phyloP scores from a whole-genome alignment of 2,113 vertebrate genomes.

The Cyphomyrus discorhynchus region DNA sequence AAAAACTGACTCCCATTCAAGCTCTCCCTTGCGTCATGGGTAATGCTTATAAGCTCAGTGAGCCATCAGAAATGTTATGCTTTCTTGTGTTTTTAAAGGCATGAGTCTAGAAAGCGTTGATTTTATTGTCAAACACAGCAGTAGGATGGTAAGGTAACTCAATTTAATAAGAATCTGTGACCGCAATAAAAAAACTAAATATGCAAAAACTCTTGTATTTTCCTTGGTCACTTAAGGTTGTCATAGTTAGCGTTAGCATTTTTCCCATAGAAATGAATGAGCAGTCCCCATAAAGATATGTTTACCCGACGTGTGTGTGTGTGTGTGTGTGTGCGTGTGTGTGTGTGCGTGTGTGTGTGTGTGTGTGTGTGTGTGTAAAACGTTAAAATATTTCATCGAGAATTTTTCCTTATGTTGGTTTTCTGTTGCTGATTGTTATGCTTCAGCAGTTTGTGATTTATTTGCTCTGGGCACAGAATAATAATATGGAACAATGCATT shows the following conservation, averaged over 20 bases:
- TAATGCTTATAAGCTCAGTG: background rate
- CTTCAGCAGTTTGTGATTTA: background rate
- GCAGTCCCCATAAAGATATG: too few species aligned
- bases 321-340: too few species aligned
- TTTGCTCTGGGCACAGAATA: background rate
- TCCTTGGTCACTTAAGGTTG: too few species aligned
- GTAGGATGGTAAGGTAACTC: background rate
- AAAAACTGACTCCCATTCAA: background rate
- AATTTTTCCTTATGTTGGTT: background rate
- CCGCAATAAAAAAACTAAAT: too few species aligned
- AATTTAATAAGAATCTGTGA: too few species aligned
- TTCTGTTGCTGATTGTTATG: background rate
- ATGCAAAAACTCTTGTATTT: too few species aligned
- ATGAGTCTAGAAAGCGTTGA: background rate
- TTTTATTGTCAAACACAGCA: background rate
- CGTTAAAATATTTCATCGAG: background rate
- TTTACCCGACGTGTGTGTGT: too few species aligned
- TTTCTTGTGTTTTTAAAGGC: background rate
- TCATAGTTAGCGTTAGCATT: too few species aligned
- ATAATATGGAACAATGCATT: background rate
- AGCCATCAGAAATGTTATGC: background rate
- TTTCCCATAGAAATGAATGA: too few species aligned
- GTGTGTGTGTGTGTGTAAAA: background rate
- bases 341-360: too few species aligned
- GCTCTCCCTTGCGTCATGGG: slow-evolving; percentile 1